These are phyloP conservation scores for Sinhomidia bicolor DNA, from an alignment of 2,888 invertebrate genomes.

Conservation along the genomic window DNA sequence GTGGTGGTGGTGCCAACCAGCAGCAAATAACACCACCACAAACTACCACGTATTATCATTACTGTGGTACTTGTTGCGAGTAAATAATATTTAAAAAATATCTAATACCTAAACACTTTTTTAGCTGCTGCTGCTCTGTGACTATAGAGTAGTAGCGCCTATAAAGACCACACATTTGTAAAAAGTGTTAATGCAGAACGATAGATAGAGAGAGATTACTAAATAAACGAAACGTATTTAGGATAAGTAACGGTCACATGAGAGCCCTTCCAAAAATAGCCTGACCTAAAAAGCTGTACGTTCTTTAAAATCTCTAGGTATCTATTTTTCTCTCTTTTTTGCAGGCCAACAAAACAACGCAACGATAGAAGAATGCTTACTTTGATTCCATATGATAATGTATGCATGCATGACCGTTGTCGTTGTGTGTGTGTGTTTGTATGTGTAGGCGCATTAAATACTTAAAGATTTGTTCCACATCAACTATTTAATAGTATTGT, in stretches of 20 bases:
- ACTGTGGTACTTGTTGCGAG: background rate
- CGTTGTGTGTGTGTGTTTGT: no score
- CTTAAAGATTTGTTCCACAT: constrained; percentile 60
- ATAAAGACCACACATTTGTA: background rate
- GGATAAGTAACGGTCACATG: constrained; percentile 71
- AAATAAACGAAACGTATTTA: constrained; percentile 56
- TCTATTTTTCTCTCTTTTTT: background rate
- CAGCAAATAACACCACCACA: no score
- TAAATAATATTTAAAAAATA: no score
- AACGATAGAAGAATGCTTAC: background rate
- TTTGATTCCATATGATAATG: background rate
- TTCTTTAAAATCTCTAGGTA: constrained; percentile 31
- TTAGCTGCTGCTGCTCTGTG: background rate
- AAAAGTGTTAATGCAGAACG: background rate
- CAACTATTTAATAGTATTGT: constrained; percentile 36
- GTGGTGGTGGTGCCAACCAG: background rate
- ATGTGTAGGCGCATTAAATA: constrained; percentile 40
- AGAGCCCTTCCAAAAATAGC: constrained; percentile 73
- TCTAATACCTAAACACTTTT: background rate
- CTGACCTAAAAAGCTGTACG: constrained; percentile 70
- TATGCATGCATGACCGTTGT: constrained; percentile 1
- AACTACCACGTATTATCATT: no score
- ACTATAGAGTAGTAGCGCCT: background rate
- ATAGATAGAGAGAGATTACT: background rate
- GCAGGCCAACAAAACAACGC: background rate